Evolutionary conservation across 1,140 invertebrate species (phyloP).

Genomic region (Lepidurus packardi): DNA sequence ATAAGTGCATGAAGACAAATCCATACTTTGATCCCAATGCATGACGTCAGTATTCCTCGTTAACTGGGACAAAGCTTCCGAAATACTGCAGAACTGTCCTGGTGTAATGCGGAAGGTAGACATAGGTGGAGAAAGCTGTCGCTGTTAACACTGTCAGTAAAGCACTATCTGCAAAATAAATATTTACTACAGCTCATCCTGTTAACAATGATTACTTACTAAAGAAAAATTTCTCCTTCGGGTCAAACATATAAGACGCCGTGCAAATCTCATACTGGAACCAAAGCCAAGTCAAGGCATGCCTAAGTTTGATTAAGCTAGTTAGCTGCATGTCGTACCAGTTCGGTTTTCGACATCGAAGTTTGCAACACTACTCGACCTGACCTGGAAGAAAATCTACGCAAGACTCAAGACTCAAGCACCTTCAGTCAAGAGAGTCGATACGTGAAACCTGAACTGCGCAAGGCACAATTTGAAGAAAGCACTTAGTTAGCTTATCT

Average conservation of each 20-base stretch:
- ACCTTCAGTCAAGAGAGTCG: too few species aligned
- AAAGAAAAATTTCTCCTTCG: neutral
- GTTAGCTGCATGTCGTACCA: neutral
- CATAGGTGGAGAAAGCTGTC: neutral
- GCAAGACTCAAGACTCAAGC: too few species aligned
- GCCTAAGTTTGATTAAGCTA: neutral
- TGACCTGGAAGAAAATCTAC: too few species aligned
- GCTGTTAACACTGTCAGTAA: neutral
- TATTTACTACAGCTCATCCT: neutral
- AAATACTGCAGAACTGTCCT: neutral
- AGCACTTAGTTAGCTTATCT: neutral
- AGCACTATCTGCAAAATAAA: neutral
- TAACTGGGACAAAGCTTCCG: neutral
- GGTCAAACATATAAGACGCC: neutral
- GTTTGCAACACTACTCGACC: neutral
- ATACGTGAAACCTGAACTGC: neutral
- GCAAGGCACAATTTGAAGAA: neutral
- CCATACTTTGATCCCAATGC: too few species aligned
- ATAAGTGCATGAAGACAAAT: too few species aligned
- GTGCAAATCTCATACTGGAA: neutral
- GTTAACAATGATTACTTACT: neutral
- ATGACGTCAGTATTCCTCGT: neutral
- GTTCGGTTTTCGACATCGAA: neutral
- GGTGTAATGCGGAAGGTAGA: conserved; percentile 17
- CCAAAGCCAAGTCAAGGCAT: neutral